Evolutionary conservation across 1,140 invertebrate genomes (phyloP).

Genomic region (Drosophila dunni): DNA sequence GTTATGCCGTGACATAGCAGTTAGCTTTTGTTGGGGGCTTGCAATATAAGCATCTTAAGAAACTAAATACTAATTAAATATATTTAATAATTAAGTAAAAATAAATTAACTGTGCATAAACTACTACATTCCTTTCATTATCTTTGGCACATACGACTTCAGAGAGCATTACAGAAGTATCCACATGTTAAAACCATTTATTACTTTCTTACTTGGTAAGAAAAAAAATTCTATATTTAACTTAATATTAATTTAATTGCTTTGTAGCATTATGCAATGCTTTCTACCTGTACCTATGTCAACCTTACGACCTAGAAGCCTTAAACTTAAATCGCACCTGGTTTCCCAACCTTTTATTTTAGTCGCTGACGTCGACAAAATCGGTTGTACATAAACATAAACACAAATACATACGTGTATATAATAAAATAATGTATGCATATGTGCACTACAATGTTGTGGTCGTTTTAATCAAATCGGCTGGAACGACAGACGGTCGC

Average conservation of each 20-base stretch:
- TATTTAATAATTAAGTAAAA: too few relatives aligned
- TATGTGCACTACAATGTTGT: constrained; percentile 13
- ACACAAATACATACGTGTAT: constrained; percentile 1
- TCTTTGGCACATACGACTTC: too few relatives aligned
- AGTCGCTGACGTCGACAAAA: constrained; percentile 42
- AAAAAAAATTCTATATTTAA: neutral
- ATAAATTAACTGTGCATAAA: too few relatives aligned
- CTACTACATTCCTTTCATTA: too few relatives aligned
- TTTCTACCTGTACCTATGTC: constrained; percentile 15
- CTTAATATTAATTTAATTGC: too few relatives aligned
- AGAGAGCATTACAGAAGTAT: too few relatives aligned
- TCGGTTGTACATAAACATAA: constrained; percentile 7
- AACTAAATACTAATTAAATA: too few relatives aligned
- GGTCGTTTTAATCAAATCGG: constrained; percentile 14
- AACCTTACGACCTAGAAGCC: constrained; percentile 21
- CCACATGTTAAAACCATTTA: neutral
- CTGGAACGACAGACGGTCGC: neutral
- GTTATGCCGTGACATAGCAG: constrained; percentile 36
- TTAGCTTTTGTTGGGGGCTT: constrained; percentile 3
- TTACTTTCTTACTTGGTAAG: neutral
- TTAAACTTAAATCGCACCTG: constrained; percentile 4
- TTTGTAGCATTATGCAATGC: neutral
- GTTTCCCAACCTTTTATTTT: constrained; percentile 29
- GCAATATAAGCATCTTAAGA: neutral
- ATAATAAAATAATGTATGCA: neutral